Base-by-base conservation (phyloP, 2,797 vertebrate species). In the Periophthalmus magnuspinnatus region DNA sequence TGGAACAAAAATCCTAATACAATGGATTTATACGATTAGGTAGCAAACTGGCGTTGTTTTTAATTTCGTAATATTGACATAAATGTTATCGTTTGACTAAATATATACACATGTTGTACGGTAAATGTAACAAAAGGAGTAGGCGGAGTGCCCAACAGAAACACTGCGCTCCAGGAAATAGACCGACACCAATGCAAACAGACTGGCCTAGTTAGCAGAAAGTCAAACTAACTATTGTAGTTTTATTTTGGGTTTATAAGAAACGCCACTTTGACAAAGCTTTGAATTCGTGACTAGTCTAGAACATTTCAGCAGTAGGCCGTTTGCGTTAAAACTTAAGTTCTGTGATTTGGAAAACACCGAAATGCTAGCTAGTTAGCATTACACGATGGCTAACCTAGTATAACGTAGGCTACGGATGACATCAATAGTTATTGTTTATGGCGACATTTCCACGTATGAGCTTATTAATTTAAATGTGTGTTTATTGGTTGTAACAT, bases 121-220 rank as follows among this genome's bases (percentile, higher is more conserved):
- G 64, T 1, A 0, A 72, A 71, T 74, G 41, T 2, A 14, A n/a
- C 0, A 56, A 54, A 70, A 57, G 6, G 10, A 21, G 33, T 13
- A 36, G 41, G 6, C 22, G 0, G 58, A 76, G 75, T 24, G 62
- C 61, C 48, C n/a, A 13, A 19, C 50, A 47, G 32, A 76, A 76
- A 59, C 59, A 28, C 55, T 16, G 34, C 8, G 34, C 6, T 72
- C 84, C 90, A 86, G 88, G 50, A 86, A 79, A 33, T 91, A 92
- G 69, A 8, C 87, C 0, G 65, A 59, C 1, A 60, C 87, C 89
- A 16, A 13, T 8, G 22, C 28, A 55, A 74, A 74, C 78, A 82
- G 82, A 77, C 10, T 74, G 89, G 89, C 90, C 88, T 90, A 88
- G 72, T 87, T 83, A 88, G 80, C 86, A 74, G 2, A 28, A 1